A percentile compares a stretch with the other conserved stretches of the same genome.
These are phyloP conservation scores for Rutpela maculata DNA, from an alignment of 2,888 invertebrate species.

Conservation along the genomic window DNA sequence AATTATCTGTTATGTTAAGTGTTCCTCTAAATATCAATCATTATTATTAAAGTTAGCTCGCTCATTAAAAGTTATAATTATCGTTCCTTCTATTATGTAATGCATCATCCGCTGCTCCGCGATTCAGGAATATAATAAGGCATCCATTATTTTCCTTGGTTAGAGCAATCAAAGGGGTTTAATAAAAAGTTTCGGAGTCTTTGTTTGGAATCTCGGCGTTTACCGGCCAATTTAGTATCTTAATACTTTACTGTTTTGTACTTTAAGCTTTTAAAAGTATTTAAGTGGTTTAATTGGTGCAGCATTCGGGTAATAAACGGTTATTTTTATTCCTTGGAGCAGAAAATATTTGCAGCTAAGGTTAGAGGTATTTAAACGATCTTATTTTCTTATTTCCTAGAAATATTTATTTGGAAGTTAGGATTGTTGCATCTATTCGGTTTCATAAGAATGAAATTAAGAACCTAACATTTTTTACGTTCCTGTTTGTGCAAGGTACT, in stretches of 20 bases:
- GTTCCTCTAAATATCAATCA: conserved; percentile 24
- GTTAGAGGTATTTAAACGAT: background rate
- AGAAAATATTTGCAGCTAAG: background rate
- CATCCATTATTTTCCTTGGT: conserved; percentile 42
- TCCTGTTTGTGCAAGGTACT: too few relatives aligned
- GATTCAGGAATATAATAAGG: conserved; percentile 43
- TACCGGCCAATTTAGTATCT: conserved; percentile 17
- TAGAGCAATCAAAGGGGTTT: conserved; percentile 33
- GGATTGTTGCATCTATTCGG: too few relatives aligned
- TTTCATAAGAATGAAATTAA: too few relatives aligned
- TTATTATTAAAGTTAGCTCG: conserved; percentile 31
- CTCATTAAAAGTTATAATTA: conserved; percentile 51
- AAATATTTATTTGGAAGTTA: too few relatives aligned
- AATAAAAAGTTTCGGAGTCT: conserved; percentile 30
- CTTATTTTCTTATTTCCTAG: too few relatives aligned
- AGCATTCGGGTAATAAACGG: background rate
- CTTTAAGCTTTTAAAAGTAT: conserved; percentile 3
- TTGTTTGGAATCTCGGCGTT: conserved; percentile 22
- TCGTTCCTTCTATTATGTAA: conserved; percentile 44
- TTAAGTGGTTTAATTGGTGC: conserved; percentile 6
- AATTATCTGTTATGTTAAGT: too few relatives aligned
- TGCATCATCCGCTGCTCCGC: conserved; percentile 36
- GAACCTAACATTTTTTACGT: too few relatives aligned
- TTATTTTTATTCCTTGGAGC: background rate
- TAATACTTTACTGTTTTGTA: conserved; percentile 19